Evolutionary conservation across 2,888 invertebrate species (phyloP).

Genomic region (Galerucella calmariensis): DNA sequence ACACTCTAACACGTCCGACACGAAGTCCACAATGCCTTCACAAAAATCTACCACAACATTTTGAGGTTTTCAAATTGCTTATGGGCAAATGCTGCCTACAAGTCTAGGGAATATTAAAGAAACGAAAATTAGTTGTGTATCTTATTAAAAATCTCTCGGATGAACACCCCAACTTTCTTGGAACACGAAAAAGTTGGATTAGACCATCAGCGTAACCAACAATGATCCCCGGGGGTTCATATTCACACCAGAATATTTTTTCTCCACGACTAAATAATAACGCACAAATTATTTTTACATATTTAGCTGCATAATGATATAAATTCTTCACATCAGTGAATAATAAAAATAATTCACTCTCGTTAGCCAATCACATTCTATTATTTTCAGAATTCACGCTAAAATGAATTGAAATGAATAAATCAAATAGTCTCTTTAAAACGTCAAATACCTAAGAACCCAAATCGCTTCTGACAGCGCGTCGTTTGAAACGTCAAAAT

Average conservation of each 20-base stretch:
- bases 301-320: no score
- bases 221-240: not conserved
- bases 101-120: conserved; percentile 49
- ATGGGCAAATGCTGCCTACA: conserved; percentile 60
- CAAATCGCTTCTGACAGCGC: no score
- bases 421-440: no score
- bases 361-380: no score
- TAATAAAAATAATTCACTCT: no score
- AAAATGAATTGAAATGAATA: no score
- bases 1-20: conserved; percentile 57
- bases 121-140: conserved; percentile 43
- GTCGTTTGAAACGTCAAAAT: no score
- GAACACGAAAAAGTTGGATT: conserved; percentile 31
- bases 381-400: no score
- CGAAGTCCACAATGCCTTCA: conserved; percentile 53
- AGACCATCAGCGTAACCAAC: conserved; percentile 7
- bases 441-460: no score
- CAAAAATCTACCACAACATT: conserved; percentile 54
- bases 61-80: conserved; percentile 62
- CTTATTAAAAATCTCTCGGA: conserved; percentile 40
- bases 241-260: not conserved
- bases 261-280: no score
- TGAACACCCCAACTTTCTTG: conserved; percentile 33
- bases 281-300: no score
- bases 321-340: no score